Conservation (phyloP, 2,113 vertebrate genomes). For the Otolemur garnettii region DNA sequence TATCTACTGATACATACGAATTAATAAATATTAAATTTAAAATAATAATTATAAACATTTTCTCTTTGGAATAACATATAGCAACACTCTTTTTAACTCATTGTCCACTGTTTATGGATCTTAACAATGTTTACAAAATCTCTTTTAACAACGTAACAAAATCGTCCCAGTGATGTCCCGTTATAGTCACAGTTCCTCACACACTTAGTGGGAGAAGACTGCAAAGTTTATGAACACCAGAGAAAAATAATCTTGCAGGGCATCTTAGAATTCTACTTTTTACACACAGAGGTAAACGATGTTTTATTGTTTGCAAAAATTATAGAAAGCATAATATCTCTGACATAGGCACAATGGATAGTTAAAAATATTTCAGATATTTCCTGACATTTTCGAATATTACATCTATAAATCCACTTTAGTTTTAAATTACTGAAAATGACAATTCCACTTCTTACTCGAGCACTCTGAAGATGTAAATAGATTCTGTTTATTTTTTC, state of each 20-base stretch:
- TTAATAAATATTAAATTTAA: not conserved
- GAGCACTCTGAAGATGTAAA: not conserved
- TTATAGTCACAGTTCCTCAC: not conserved
- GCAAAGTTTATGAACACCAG: not conserved
- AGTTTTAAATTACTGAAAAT: slow-evolving; percentile 23
- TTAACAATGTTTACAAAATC: not conserved
- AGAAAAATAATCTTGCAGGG: not conserved
- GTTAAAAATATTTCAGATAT: slow-evolving; percentile 25
- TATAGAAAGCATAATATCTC: not conserved
- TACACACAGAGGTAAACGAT: not conserved
- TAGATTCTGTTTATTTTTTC: not conserved
- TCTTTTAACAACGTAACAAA: not conserved
- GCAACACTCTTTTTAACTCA: not conserved
- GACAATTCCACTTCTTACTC: not conserved
- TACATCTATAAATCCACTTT: not conserved
- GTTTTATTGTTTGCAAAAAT: slow-evolving; percentile 39
- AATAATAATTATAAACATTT: not conserved
- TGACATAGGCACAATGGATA: not conserved
- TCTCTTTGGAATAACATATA: not conserved
- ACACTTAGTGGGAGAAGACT: not conserved
- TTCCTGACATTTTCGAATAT: not conserved
- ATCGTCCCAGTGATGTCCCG: not conserved
- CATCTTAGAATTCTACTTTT: not conserved
- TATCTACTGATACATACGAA: not conserved
- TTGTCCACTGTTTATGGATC: not conserved